These are phyloP conservation scores for Bufo bufo DNA, from an alignment of 2,113 vertebrate species.

Conservation along the genomic window DNA sequence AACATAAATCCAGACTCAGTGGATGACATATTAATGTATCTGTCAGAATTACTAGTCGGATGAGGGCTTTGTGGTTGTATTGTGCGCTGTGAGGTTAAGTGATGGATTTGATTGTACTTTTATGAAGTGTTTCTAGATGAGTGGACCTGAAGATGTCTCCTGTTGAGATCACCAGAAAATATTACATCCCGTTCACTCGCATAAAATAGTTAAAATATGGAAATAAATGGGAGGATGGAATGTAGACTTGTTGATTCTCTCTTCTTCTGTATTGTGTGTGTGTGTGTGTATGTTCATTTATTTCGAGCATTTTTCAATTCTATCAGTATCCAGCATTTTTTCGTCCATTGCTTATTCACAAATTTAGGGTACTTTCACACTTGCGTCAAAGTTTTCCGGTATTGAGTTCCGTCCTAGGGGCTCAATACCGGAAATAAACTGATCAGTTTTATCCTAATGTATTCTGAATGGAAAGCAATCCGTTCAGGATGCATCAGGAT, in stretches of 20 bases:
- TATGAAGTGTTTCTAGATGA: conserved; percentile 2
- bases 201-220: background rate
- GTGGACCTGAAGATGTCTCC: background rate
- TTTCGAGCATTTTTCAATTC: too few relatives aligned
- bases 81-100: conserved; percentile 15
- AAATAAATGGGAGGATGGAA: background rate
- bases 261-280: too few relatives aligned
- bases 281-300: too few relatives aligned
- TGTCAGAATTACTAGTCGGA: conserved; percentile 1
- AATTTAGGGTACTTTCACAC: too few relatives aligned
- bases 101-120: conserved; percentile 2
- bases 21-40: conserved; percentile 13
- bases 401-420: too few relatives aligned
- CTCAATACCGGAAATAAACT: too few relatives aligned
- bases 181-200: background rate
- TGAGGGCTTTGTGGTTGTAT: background rate
- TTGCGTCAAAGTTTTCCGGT: too few relatives aligned
- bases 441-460: too few relatives aligned
- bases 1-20: background rate
- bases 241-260: background rate
- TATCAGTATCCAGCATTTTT: too few relatives aligned
- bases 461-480: too few relatives aligned
- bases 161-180: background rate
- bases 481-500: too few relatives aligned
- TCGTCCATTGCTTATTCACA: too few relatives aligned